Evolutionary conservation across 1,140 invertebrate genomes (phyloP).

Genomic region (Vollenhovia emeryi): DNA sequence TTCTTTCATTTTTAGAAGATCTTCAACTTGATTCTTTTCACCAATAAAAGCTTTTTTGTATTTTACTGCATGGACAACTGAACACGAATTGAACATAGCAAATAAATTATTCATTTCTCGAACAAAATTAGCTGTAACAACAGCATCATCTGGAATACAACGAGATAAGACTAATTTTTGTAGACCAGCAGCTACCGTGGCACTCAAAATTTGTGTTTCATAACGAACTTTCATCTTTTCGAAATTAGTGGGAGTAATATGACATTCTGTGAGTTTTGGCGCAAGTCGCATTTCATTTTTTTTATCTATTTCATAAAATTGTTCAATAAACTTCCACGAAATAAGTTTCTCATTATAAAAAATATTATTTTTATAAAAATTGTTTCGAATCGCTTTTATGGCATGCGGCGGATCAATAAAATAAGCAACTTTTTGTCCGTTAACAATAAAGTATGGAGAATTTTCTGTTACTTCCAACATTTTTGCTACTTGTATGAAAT

Average conservation of each 20-base stretch:
- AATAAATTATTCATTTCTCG: constrained; percentile 9
- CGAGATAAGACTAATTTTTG: neutral
- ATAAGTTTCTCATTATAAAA: neutral
- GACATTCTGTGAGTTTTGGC: no score
- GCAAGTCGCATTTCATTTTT: no score
- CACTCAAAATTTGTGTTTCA: constrained; percentile 9
- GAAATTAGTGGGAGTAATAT: neutral
- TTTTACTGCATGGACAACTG: neutral
- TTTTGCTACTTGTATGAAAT: neutral
- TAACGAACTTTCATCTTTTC: neutral
- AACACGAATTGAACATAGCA: constrained; percentile 9
- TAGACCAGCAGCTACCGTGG: neutral
- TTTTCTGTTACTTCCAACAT: neutral
- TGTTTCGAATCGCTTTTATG: neutral
- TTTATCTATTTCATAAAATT: neutral
- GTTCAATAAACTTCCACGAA: neutral
- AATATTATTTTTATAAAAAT: neutral
- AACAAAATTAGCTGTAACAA: neutral
- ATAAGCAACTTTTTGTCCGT: neutral
- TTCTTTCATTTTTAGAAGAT: neutral
- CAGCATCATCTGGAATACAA: neutral
- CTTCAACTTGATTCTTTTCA: neutral
- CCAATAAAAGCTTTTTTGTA: neutral
- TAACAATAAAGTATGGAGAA: neutral
- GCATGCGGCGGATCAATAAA: neutral